Conservation (phyloP, 2,113 vertebrate species). For the Corvus cornix region DNA sequence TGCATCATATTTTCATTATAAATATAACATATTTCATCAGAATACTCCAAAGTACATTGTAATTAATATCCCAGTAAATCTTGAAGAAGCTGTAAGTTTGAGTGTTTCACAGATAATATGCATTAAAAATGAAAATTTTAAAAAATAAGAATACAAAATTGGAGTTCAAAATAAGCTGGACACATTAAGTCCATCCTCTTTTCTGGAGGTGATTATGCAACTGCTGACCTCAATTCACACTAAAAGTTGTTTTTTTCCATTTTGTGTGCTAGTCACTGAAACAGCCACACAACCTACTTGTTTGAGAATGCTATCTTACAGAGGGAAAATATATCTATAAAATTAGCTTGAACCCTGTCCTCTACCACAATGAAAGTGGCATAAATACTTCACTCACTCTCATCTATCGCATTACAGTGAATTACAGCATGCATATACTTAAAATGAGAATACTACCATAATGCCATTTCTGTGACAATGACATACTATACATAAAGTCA, state of each 20-base stretch:
- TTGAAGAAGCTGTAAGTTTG: neutral
- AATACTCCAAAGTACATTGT: neutral
- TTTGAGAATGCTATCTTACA: neutral
- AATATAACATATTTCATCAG: neutral
- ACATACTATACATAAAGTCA: neutral
- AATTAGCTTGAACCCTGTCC: neutral
- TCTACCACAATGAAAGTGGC: neutral
- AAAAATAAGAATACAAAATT: neutral
- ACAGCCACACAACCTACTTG: neutral
- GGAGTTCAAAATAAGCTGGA: neutral
- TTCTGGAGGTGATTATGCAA: neutral
- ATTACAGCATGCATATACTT: neutral
- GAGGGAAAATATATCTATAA: neutral
- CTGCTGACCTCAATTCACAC: neutral
- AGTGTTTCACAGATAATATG: neutral
- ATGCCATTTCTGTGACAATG: neutral
- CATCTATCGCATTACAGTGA: neutral
- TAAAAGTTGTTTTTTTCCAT: neutral
- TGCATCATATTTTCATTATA: neutral
- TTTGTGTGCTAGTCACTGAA: neutral
- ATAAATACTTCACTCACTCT: neutral
- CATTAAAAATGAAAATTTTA: neutral
- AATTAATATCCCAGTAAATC: neutral
- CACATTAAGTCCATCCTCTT: neutral
- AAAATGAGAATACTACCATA: neutral